These are phyloP conservation scores for Nebria brevicollis DNA, from an alignment of 2,888 invertebrate genomes.

Conservation along the genomic window DNA sequence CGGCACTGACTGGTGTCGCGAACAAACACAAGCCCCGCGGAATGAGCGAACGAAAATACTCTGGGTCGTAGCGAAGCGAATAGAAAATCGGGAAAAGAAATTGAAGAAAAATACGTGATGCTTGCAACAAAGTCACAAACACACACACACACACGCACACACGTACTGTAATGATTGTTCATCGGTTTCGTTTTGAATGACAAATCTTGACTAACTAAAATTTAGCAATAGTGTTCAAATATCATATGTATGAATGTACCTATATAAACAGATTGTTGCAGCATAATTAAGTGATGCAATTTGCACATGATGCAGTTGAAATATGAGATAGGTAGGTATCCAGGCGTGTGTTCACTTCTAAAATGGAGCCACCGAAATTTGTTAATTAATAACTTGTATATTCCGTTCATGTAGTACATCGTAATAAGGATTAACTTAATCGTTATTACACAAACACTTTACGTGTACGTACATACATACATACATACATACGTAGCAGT, in stretches of 20 bases:
- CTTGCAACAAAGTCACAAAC: background rate
- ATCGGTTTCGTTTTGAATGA: too few relatives aligned
- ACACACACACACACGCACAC: too few relatives aligned
- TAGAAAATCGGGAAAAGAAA: slow-evolving; percentile 23
- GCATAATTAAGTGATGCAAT: slow-evolving; percentile 38
- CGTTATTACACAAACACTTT: slow-evolving; percentile 37
- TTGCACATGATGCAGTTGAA: slow-evolving; percentile 22
- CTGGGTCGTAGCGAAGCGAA: slow-evolving; percentile 14
- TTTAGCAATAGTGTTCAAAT: background rate
- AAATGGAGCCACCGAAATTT: slow-evolving; percentile 23
- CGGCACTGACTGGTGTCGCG: slow-evolving; percentile 33
- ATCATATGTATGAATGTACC: background rate
- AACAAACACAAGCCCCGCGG: slow-evolving; percentile 32
- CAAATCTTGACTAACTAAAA: too few relatives aligned
- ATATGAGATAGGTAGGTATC: background rate
- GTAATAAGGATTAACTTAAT: slow-evolving; percentile 43
- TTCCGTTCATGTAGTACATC: slow-evolving; percentile 31
- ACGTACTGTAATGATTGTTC: too few relatives aligned
- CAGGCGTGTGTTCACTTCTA: slow-evolving; percentile 20
- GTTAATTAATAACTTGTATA: slow-evolving; percentile 45
- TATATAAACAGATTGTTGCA: slow-evolving; percentile 22
- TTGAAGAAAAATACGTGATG: slow-evolving; percentile 16
- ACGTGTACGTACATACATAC: background rate
- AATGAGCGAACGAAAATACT: slow-evolving; percentile 12
- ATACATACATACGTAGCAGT: background rate